phyloP scores from a whole-genome alignment of 2,797 vertebrate genomes.

The Sebastes glaucus region DNA sequence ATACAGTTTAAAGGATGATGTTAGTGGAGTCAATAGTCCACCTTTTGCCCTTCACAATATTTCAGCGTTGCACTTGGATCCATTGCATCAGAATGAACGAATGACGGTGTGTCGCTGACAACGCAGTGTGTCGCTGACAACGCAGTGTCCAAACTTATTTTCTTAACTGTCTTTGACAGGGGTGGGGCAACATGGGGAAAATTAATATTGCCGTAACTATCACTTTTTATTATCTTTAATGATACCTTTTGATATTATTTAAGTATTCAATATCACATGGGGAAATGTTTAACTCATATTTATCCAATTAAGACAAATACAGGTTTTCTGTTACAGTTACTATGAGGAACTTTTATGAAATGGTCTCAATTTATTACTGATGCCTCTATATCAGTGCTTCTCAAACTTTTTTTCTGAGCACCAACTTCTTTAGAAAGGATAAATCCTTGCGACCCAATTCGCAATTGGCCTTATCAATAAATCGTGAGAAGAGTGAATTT shows the following conservation, averaged over 20 bases:
- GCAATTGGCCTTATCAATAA: too few species aligned
- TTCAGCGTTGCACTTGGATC: background rate
- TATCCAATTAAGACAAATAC: background rate
- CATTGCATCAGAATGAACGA: background rate
- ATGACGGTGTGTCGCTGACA: background rate
- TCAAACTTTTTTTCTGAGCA: too few species aligned
- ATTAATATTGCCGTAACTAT: background rate
- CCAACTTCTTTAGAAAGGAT: too few species aligned
- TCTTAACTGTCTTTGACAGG: background rate
- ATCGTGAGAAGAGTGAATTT: too few species aligned
- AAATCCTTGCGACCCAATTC: too few species aligned
- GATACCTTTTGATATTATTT: background rate
- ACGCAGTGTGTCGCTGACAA: background rate
- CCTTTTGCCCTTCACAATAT: background rate
- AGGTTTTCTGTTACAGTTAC: background rate
- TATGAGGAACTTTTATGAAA: background rate
- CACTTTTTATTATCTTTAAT: background rate
- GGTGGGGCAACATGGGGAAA: background rate
- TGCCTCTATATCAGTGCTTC: too few species aligned
- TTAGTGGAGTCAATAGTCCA: background rate
- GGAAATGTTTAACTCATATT: background rate
- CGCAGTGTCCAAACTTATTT: background rate
- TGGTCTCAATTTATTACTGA: background rate
- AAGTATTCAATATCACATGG: background rate
- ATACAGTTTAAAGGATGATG: background rate